Percentiles rank a stretch among this genome's conserved stretches.
Conservation (phyloP, 2,888 invertebrate genomes). For the Brachypalpus laphriformis region DNA sequence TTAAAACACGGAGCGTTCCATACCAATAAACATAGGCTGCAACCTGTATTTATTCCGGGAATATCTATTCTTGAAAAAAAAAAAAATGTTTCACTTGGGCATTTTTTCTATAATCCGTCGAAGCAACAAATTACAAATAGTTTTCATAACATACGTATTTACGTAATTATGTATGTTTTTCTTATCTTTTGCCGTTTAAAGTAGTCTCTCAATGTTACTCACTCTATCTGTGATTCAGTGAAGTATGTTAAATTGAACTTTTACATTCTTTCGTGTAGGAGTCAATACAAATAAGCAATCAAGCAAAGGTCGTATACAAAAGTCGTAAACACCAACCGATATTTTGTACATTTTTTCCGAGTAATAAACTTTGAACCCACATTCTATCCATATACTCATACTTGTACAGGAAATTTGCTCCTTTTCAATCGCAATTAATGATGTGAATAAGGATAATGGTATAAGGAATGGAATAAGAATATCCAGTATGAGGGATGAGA, state of each 20-base stretch:
- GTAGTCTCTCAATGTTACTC: not conserved
- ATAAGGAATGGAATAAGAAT: slow-evolving; percentile 12
- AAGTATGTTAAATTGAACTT: slow-evolving; percentile 16
- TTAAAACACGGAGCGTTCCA: too few species aligned
- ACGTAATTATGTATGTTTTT: too few species aligned
- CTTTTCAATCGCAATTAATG: slow-evolving; percentile 49
- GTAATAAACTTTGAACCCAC: slow-evolving; percentile 40
- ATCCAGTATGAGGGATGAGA: not conserved
- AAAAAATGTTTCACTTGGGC: too few species aligned
- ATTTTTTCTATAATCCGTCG: too few species aligned
- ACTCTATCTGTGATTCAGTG: slow-evolving; percentile 13
- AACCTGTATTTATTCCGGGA: too few species aligned
- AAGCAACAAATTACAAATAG: too few species aligned
- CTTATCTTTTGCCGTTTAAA: not conserved
- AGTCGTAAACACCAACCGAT: slow-evolving; percentile 26
- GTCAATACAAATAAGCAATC: slow-evolving; percentile 33
- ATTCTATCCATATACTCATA: not conserved
- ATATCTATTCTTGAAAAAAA: too few species aligned
- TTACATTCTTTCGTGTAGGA: slow-evolving; percentile 10
- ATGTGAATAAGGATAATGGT: slow-evolving; percentile 46
- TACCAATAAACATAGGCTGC: too few species aligned
- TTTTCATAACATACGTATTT: too few species aligned
- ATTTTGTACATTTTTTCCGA: slow-evolving; percentile 15
- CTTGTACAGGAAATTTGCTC: slow-evolving; percentile 16
- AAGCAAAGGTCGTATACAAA: slow-evolving; percentile 11